phyloP scores from a whole-genome alignment of 2,797 vertebrate genomes.

The Danio choprae region DNA sequence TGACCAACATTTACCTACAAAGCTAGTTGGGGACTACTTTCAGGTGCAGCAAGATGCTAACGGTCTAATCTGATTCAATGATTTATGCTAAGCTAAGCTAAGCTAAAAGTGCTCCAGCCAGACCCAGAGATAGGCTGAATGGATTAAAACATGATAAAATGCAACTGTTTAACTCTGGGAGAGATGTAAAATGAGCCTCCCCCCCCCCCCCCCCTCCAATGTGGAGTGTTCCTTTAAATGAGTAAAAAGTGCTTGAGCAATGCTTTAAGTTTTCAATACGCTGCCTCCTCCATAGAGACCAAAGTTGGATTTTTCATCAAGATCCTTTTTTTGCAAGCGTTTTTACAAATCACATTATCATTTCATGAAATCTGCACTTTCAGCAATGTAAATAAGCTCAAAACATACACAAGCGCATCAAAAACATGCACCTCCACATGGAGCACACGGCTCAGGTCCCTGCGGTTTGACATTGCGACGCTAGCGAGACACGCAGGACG shows the following conservation, averaged over 20 bases:
- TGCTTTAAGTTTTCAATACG: not conserved
- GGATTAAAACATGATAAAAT: no score
- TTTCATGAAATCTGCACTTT: not conserved
- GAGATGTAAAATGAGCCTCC: no score
- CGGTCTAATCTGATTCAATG: no score
- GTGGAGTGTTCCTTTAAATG: no score
- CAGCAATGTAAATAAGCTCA: not conserved
- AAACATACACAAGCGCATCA: not conserved
- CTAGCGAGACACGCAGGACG: conserved; percentile 26
- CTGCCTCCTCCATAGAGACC: not conserved
- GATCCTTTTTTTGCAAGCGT: not conserved
- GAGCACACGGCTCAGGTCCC: conserved; percentile 8
- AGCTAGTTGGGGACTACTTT: no score
- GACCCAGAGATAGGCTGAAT: no score
- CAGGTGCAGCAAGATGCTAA: no score
- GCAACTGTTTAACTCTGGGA: no score
- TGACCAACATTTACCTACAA: no score
- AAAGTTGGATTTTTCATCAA: not conserved
- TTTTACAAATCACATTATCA: not conserved
- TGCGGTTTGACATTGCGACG: conserved; percentile 20
- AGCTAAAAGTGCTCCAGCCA: no score
- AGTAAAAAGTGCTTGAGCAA: not conserved
- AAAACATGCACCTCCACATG: conserved; percentile 2
- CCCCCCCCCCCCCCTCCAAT: no score
- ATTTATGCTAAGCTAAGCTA: no score